Percentiles rank a stretch among this genome's conserved stretches.
phyloP scores from a whole-genome alignment of 2,888 invertebrate genomes.

The Copidosoma aretas region DNA sequence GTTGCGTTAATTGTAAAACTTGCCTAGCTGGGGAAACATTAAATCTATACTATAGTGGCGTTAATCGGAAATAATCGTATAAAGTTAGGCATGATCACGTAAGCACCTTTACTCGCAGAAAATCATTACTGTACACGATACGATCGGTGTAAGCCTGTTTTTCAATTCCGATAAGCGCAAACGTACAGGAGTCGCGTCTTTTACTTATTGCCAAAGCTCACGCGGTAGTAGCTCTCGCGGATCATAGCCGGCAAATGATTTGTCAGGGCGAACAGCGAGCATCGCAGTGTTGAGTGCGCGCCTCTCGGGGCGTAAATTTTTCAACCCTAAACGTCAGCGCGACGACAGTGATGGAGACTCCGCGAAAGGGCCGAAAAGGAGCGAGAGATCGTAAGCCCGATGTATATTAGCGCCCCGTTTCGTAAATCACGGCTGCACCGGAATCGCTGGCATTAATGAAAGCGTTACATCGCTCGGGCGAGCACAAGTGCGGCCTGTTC shows the following conservation, averaged over 20 bases:
- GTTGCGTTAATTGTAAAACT: too few species aligned
- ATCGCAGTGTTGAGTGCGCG: neutral
- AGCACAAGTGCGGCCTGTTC: neutral
- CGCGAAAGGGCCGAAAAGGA: constrained; percentile 30
- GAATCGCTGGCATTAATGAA: constrained; percentile 39
- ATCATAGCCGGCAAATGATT: constrained; percentile 38
- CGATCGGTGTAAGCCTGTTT: too few species aligned
- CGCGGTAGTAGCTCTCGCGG: constrained; percentile 31
- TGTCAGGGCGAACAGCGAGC: constrained; percentile 28
- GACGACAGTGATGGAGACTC: constrained; percentile 41
- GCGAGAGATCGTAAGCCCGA: neutral
- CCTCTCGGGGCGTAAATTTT: constrained; percentile 39
- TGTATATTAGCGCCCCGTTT: constrained; percentile 32
- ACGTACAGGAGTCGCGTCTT: constrained; percentile 4
- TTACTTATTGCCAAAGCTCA: constrained; percentile 38
- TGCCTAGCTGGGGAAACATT: too few species aligned
- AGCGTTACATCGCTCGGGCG: constrained; percentile 32
- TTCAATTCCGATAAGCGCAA: too few species aligned
- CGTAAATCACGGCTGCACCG: constrained; percentile 40
- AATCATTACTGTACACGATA: too few species aligned
- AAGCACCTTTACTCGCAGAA: too few species aligned
- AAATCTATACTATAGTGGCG: too few species aligned
- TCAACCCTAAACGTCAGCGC: constrained; percentile 39
- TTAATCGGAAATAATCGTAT: too few species aligned
- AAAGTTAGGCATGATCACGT: too few species aligned